Conservation (phyloP, 35 echinoderm and acorn worm genomes). For the Strongylocentrotus purpuratus region DNA sequence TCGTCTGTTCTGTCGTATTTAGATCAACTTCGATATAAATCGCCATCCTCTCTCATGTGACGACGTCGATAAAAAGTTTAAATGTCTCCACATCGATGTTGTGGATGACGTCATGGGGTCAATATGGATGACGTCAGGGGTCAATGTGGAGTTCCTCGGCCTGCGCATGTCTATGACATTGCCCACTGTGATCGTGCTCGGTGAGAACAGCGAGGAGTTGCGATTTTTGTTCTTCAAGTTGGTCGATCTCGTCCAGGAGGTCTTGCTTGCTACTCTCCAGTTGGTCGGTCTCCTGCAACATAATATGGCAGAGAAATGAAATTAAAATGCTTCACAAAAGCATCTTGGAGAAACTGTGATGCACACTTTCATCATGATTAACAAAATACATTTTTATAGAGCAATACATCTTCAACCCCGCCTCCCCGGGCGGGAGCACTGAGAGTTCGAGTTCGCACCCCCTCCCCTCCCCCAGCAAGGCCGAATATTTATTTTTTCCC, state of each 20-base stretch:
- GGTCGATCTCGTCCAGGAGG: conserved; percentile 32
- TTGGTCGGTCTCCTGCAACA: conserved; percentile 15
- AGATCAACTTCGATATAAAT: neutral
- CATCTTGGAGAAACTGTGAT: neutral
- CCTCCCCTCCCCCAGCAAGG: too few relatives aligned
- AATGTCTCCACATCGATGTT: neutral
- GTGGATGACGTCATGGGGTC: neutral
- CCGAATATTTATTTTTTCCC: too few relatives aligned
- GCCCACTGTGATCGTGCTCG: conserved; percentile 40
- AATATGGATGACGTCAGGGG: neutral
- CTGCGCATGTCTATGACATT: conserved; percentile 21
- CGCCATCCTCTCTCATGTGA: neutral
- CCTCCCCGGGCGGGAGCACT: too few relatives aligned
- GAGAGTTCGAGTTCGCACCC: too few relatives aligned
- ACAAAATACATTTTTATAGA: too few relatives aligned
- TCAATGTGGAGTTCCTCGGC: conserved; percentile 28
- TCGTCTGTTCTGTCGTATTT: neutral
- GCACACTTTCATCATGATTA: too few relatives aligned
- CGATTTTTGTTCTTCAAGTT: conserved; percentile 21
- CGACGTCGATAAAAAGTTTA: neutral
- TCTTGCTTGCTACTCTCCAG: conserved; percentile 27
- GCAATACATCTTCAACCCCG: too few relatives aligned
- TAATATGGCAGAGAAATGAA: neutral
- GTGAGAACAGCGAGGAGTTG: neutral
- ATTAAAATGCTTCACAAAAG: neutral